phyloP scores from a whole-genome alignment of 2,797 vertebrate genomes.

The Gallinago stenura region DNA sequence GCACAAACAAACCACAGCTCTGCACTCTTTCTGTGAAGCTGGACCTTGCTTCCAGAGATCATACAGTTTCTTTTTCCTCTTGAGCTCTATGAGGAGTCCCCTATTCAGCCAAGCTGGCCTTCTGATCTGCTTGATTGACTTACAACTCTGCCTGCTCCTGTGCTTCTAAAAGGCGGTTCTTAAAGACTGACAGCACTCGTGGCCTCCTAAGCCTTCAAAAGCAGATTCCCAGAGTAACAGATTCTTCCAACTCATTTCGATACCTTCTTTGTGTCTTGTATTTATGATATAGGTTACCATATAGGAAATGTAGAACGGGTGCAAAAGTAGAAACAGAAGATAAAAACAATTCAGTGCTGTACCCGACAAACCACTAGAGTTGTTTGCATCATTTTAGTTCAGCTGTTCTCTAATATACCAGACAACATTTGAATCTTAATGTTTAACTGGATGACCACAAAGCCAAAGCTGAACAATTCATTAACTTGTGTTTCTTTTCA shows the following conservation, averaged over 20 bases:
- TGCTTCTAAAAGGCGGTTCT: no score
- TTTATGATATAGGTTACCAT: not conserved
- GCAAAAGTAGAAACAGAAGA: not conserved
- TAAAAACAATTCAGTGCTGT: not conserved
- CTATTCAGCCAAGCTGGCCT: no score
- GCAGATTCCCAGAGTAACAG: not conserved
- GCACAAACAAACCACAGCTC: not conserved
- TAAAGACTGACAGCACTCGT: not conserved
- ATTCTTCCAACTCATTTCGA: no score
- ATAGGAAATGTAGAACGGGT: not conserved
- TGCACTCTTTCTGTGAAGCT: no score
- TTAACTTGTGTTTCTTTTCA: conserved; percentile 40
- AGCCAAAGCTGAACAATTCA: not conserved
- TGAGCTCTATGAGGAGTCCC: no score
- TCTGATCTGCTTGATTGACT: no score
- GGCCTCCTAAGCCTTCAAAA: not conserved
- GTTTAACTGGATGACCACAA: not conserved
- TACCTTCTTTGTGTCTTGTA: not conserved
- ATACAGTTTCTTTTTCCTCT: no score
- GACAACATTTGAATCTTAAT: not conserved
- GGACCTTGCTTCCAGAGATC: no score
- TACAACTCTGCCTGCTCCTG: no score
- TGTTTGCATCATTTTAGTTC: not conserved
- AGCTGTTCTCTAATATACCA: not conserved
- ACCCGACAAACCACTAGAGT: not conserved